phyloP scores from a whole-genome alignment of 2,888 invertebrate species.

The Epinotia ramella region DNA sequence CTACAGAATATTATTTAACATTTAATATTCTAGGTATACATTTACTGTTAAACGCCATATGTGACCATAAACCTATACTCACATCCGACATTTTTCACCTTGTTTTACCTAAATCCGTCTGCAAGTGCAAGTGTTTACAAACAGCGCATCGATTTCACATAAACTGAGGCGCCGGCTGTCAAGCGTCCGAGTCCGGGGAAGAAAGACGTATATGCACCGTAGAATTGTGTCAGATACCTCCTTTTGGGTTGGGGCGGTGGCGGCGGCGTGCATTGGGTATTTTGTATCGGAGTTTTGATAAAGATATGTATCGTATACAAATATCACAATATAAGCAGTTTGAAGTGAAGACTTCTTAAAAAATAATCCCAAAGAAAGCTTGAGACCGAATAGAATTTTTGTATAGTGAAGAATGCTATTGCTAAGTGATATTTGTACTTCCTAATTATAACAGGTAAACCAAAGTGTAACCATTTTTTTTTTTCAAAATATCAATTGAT shows the following conservation, averaged over 20 bases:
- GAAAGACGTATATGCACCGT: background rate
- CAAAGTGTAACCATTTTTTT: no score
- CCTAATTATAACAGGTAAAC: no score
- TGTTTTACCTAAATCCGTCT: slow-evolving; percentile 26
- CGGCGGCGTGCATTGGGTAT: slow-evolving; percentile 23
- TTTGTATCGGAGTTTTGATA: slow-evolving; percentile 16
- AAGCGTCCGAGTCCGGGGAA: background rate
- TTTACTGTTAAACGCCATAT: background rate
- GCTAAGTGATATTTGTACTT: no score
- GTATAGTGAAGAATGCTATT: no score
- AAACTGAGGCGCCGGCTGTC: slow-evolving; percentile 61
- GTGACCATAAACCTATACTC: background rate
- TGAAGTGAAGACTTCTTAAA: no score
- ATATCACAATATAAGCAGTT: no score
- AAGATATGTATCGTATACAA: background rate
- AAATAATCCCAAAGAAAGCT: no score
- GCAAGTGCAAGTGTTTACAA: slow-evolving; percentile 79
- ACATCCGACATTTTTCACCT: background rate
- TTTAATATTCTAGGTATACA: background rate
- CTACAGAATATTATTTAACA: background rate
- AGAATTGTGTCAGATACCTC: background rate
- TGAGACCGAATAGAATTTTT: no score
- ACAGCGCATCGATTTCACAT: slow-evolving; percentile 85
- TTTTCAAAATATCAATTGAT: no score
- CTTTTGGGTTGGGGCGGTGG: slow-evolving; percentile 7